A percentile compares a stretch with the other conserved stretches of the same genome.
Conservation (phyloP, 1,140 invertebrate species). For the Pseudomyrmex cubaensis region DNA sequence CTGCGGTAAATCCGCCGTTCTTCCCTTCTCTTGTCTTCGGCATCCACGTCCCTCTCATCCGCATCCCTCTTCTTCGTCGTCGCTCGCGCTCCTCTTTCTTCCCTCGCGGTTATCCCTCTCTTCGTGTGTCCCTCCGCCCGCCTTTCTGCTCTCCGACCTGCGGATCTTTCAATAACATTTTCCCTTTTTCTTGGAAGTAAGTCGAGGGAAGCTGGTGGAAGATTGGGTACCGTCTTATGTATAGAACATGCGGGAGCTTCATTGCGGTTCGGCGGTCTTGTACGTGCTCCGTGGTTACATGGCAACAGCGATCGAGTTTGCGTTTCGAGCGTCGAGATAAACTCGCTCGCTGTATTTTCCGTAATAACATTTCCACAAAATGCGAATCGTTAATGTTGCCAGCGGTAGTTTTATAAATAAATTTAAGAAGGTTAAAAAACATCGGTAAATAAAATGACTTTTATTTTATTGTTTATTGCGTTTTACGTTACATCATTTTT, state of each 20-base stretch:
- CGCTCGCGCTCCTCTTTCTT: constrained; percentile 50
- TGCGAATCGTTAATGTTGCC: background rate
- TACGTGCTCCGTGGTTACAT: constrained; percentile 56
- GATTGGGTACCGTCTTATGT: constrained; percentile 40
- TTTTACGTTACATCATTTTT: background rate
- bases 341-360: constrained; percentile 10
- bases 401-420: background rate
- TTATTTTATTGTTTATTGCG: background rate
- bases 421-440: background rate
- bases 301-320: constrained; percentile 37
- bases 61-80: constrained; percentile 39
- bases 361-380: constrained; percentile 17
- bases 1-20: constrained; percentile 71
- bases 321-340: constrained; percentile 30
- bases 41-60: constrained; percentile 54
- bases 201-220: constrained; percentile 30
- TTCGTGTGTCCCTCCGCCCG: background rate
- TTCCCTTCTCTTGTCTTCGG: constrained; percentile 70
- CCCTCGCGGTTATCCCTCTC: constrained; percentile 38
- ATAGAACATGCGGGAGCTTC: constrained; percentile 47
- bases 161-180: constrained; percentile 83
- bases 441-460: background rate
- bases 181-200: constrained; percentile 64
- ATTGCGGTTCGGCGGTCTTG: constrained; percentile 10
- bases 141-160: constrained; percentile 34